These are phyloP conservation scores for Stenichneumon culpator DNA, from an alignment of 2,888 invertebrate genomes.

Conservation along the genomic window DNA sequence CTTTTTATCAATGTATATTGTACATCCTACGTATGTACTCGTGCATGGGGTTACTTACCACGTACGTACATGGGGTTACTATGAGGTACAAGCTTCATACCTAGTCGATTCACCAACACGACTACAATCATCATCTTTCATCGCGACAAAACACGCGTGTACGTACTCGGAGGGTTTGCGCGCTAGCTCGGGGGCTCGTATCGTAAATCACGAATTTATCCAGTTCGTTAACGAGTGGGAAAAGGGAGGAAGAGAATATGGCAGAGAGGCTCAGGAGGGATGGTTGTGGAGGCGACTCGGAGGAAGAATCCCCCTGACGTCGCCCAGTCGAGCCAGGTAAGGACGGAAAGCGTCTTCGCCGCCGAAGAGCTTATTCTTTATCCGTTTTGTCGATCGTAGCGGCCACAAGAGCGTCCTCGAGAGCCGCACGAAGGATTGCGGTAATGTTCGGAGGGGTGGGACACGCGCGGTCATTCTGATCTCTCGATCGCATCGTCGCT, in stretches of 20 bases:
- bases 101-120: not conserved
- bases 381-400: not conserved
- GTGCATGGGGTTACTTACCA: not conserved
- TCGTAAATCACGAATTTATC: slow-evolving; percentile 73
- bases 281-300: not conserved
- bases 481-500: not conserved
- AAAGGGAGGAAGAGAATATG: slow-evolving; percentile 16
- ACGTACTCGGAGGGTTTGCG: slow-evolving; percentile 1
- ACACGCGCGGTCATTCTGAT: slow-evolving; percentile 6
- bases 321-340: not conserved
- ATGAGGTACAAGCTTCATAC: not conserved
- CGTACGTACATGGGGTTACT: not conserved
- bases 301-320: not conserved
- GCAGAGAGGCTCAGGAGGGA: not conserved
- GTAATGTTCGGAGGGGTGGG: not conserved
- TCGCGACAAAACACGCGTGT: slow-evolving; percentile 64
- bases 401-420: not conserved
- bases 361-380: slow-evolving; percentile 3
- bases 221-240: slow-evolving; percentile 68
- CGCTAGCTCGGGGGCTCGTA: slow-evolving; percentile 52
- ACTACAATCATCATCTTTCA: slow-evolving; percentile 57
- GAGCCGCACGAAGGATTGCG: not conserved
- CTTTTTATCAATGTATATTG: slow-evolving; percentile 42
- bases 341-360: not conserved
- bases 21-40: slow-evolving; percentile 1